phyloP scores from a whole-genome alignment of 2,888 invertebrate species.

The Iphiclides podalirius region DNA sequence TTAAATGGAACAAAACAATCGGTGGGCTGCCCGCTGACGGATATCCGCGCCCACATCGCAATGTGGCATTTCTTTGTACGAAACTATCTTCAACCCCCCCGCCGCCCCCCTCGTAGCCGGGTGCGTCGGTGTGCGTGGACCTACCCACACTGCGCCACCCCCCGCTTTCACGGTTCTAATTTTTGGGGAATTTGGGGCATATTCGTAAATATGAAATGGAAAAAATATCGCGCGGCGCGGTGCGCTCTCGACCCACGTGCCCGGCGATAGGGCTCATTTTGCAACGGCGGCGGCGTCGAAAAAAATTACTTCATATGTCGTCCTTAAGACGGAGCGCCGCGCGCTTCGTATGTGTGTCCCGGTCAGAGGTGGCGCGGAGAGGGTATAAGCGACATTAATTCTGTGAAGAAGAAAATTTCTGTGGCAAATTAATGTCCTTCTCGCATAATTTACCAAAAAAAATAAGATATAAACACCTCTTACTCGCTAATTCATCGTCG shows the following conservation, averaged over 20 bases:
- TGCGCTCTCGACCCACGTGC: constrained; percentile 46
- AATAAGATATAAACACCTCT: no score
- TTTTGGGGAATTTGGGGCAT: constrained; percentile 81
- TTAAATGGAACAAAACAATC: constrained; percentile 32
- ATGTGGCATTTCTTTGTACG: constrained; percentile 69
- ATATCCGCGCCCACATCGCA: constrained; percentile 35
- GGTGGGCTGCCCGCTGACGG: constrained; percentile 42
- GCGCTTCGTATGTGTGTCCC: constrained; percentile 75
- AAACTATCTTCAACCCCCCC: constrained; percentile 72
- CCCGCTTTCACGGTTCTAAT: constrained; percentile 80
- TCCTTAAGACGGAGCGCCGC: constrained; percentile 80
- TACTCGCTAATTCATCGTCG: no score
- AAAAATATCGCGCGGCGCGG: constrained; percentile 71
- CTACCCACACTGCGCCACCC: constrained; percentile 53
- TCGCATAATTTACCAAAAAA: no score
- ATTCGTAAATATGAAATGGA: constrained; percentile 82
- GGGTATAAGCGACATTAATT: constrained; percentile 28
- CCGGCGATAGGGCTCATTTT: constrained; percentile 43
- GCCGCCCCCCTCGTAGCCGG: constrained; percentile 33
- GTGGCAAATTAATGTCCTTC: background rate
- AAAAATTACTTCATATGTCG: constrained; percentile 81
- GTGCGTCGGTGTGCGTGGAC: constrained; percentile 47
- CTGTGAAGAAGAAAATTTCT: background rate
- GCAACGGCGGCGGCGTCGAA: constrained; percentile 53
- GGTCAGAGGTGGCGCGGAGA: constrained; percentile 49